phyloP scores from a whole-genome alignment of 2,797 vertebrate genomes.

The Muraenolepis orangiensis region DNA sequence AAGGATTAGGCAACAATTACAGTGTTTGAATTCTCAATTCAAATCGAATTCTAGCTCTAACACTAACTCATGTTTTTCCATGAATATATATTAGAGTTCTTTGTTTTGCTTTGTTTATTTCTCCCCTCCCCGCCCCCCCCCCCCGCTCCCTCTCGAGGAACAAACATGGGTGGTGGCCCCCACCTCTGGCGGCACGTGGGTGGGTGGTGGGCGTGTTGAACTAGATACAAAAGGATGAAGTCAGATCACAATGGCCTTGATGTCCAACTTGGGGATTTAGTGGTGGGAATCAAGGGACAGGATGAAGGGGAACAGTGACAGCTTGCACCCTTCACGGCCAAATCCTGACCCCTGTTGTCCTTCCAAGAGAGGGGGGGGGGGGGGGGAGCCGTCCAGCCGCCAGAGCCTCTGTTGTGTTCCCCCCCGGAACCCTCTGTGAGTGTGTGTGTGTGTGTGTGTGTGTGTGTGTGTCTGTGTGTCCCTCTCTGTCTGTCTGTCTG shows the following conservation, averaged over 20 bases:
- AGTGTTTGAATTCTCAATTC: neutral
- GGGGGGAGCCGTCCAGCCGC: conserved; percentile 64
- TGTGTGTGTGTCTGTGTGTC: conserved; percentile 2
- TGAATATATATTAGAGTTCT: neutral
- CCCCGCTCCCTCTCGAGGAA: conserved; percentile 16
- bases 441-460: conserved; percentile 4
- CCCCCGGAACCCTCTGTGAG: neutral
- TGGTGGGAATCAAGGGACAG: conserved; percentile 55
- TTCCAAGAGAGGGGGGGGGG: conserved; percentile 67
- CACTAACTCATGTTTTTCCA: neutral
- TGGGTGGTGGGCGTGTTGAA: conserved; percentile 36
- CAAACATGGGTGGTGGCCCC: conserved; percentile 11
- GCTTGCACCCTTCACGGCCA: conserved; percentile 75
- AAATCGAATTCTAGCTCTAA: neutral
- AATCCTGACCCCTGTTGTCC: conserved; percentile 75
- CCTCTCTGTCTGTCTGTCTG: neutral
- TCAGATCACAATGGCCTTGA: conserved; percentile 67
- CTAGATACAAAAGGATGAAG: conserved; percentile 63
- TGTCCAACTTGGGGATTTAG: conserved; percentile 61
- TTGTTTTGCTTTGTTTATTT: conserved; percentile 11
- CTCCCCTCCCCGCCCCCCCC: too few species aligned
- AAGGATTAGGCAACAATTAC: neutral
- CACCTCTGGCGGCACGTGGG: conserved; percentile 1
- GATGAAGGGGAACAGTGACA: conserved; percentile 65
- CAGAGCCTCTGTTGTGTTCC: conserved; percentile 48